Evolutionary conservation across 2,797 vertebrate species (phyloP).

Genomic region (Sarcophilus harrisii): DNA sequence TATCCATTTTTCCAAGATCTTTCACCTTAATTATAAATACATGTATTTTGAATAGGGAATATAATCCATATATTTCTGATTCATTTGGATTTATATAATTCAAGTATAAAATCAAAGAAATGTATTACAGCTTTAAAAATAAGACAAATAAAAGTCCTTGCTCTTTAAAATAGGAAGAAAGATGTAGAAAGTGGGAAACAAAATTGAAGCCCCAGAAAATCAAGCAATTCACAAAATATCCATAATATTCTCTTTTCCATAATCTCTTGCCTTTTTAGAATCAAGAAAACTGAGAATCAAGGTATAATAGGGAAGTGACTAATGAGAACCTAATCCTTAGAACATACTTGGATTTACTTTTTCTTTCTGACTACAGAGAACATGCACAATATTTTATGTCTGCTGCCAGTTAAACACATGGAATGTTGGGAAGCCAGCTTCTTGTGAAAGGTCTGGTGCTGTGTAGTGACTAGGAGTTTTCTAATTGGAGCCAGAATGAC

Average conservation of each 20-base stretch:
- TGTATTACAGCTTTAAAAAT: background rate
- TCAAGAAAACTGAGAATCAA: background rate
- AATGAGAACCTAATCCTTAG: background rate
- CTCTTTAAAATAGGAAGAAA: conserved; percentile 31
- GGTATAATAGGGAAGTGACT: background rate
- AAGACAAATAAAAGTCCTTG: background rate
- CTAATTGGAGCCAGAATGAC: background rate
- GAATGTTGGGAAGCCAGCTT: background rate
- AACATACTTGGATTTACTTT: background rate
- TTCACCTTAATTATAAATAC: background rate
- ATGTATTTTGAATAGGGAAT: background rate
- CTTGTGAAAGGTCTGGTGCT: background rate
- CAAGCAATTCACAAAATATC: background rate
- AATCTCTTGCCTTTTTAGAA: background rate
- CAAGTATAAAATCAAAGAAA: background rate
- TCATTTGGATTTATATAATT: background rate
- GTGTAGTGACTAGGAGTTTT: background rate
- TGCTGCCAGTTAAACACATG: background rate
- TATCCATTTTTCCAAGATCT: background rate
- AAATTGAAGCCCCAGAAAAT: background rate
- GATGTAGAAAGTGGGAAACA: conserved; percentile 36
- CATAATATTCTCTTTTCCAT: background rate
- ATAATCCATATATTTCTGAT: background rate
- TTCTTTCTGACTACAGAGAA: background rate
- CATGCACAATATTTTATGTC: background rate